Conservation (phyloP, 2,797 vertebrate genomes). For the Trematomus bernacchii region DNA sequence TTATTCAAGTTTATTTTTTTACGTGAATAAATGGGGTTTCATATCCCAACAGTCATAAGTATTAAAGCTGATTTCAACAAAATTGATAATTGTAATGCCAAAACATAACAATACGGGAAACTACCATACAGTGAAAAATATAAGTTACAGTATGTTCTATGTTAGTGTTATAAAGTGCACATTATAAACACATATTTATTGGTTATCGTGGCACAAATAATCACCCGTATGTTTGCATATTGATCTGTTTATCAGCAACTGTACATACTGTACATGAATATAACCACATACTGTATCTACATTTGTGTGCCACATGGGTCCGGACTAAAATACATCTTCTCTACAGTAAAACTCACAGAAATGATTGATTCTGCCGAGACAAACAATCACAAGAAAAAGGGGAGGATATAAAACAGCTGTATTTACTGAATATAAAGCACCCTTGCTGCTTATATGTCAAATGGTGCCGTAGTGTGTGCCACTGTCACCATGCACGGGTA, state of each 20-base stretch:
- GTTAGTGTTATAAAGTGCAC: neutral
- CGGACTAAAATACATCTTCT: neutral
- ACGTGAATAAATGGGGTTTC: no score
- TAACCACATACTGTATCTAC: neutral
- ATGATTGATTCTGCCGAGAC: neutral
- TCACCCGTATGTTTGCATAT: neutral
- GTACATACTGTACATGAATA: neutral
- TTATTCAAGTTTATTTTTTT: neutral
- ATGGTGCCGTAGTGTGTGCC: conserved; percentile 57
- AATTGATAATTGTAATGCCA: neutral
- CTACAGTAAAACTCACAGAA: neutral
- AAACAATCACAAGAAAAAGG: neutral
- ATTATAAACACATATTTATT: neutral
- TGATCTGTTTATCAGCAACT: neutral
- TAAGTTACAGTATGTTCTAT: neutral
- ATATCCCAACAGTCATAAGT: neutral
- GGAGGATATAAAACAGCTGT: neutral
- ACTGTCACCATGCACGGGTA: conserved; percentile 62
- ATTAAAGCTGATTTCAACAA: neutral
- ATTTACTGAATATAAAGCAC: conserved; percentile 29
- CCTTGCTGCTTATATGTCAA: conserved; percentile 47
- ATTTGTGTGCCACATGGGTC: neutral
- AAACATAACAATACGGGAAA: neutral
- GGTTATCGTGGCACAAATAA: neutral
- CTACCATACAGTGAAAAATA: neutral